These are phyloP conservation scores for Falco peregrinus DNA, from an alignment of 2,797 vertebrate genomes.

Conservation along the genomic window DNA sequence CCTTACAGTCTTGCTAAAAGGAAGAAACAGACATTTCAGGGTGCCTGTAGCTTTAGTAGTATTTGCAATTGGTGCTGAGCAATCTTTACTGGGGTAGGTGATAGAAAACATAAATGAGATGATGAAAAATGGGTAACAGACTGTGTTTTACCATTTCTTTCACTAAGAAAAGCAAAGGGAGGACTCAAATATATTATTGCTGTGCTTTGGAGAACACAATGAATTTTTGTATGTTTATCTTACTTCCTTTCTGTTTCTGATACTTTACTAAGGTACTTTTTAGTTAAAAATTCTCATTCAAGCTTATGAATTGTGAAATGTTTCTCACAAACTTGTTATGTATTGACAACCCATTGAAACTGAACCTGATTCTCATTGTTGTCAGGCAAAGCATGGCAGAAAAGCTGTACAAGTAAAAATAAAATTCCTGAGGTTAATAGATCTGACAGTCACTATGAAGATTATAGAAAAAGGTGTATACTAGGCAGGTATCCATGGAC, in stretches of 20 bases:
- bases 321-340: neutral
- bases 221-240: neutral
- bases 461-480: neutral
- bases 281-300: neutral
- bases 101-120: neutral
- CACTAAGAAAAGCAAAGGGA: neutral
- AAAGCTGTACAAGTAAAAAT: neutral
- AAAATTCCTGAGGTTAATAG: neutral
- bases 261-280: neutral
- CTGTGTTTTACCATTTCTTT: neutral
- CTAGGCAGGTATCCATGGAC: neutral
- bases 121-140: neutral
- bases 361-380: neutral
- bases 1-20: neutral
- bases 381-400: neutral
- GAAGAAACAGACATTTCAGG: neutral
- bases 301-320: neutral
- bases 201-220: neutral
- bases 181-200: neutral
- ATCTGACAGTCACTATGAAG: neutral
- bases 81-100: neutral
- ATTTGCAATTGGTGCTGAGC: neutral
- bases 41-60: neutral
- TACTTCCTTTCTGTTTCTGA: neutral
- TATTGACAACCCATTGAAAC: neutral